Evolutionary conservation across 1,140 invertebrate species (phyloP).

Genomic region (Diorhabda elongata): DNA sequence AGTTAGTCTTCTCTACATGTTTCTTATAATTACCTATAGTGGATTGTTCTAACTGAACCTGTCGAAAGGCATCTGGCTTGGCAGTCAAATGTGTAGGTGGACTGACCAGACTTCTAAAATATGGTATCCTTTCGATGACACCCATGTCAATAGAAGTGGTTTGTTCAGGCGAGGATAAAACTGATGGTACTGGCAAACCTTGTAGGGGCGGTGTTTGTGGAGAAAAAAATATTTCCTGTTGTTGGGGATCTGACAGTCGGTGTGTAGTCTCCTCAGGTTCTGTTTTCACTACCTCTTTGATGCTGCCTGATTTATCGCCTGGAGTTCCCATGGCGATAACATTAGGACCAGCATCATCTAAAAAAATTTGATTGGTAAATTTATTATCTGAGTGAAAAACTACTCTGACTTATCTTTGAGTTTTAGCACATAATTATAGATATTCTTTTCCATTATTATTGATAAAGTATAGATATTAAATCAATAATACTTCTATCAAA

Average conservation of each 20-base stretch:
- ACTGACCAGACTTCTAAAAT: conserved; percentile 22
- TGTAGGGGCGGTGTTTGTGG: conserved; percentile 7
- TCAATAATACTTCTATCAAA: too few species aligned
- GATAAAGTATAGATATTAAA: too few species aligned
- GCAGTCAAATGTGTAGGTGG: conserved; percentile 17
- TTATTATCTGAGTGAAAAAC: too few species aligned
- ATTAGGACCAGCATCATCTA: conserved; percentile 46
- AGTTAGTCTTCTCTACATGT: too few species aligned
- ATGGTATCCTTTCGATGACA: conserved; percentile 29
- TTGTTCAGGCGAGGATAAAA: neutral
- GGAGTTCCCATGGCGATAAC: conserved; percentile 48
- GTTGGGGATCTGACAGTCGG: conserved; percentile 18
- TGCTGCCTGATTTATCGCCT: conserved; percentile 43
- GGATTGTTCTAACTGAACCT: conserved; percentile 34
- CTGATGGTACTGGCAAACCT: neutral
- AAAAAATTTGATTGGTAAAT: conserved; percentile 15
- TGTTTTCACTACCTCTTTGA: conserved; percentile 39
- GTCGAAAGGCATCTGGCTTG: conserved; percentile 27
- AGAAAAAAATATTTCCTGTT: conserved; percentile 7
- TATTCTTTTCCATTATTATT: too few species aligned
- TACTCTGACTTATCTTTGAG: too few species aligned
- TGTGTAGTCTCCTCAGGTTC: conserved; percentile 20
- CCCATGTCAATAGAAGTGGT: conserved; percentile 32
- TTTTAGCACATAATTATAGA: too few species aligned
- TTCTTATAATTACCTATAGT: conserved; percentile 12